Base-by-base conservation (phyloP, 2,113 vertebrate genomes). In the Alosa alosa region DNA sequence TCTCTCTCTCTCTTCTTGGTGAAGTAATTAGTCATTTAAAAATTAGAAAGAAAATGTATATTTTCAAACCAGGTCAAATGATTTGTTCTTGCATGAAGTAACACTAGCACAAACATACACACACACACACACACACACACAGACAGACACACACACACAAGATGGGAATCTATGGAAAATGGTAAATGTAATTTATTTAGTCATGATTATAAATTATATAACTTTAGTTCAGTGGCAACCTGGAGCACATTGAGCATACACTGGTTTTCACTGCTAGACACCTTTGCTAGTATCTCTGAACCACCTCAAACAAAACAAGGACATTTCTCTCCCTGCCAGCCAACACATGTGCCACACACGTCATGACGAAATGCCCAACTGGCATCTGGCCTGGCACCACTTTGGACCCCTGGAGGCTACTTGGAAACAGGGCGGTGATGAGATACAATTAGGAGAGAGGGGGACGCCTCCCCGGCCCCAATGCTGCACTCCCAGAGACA, bases 101-200 rank as follows among this genome's bases (percentile, higher is more conserved):
- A 31, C 31, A 31, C 31, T 31, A 31, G 31, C 52, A 57, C 52
- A 17, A 17, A 17, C 6, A 57, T 0, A 55, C 52, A 46, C 45
- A 46, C 45, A 46, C 45, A 46, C 45, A 55, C 49, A 50, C 49
- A 50, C 52, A 55, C 15, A 4, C 13, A 17, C 52, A 55, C 52
- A 57, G 17, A 57, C 15, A 57, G 17, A 57, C 18, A 20, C 64
- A 84, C 83, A 82, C 86, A 55, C 86, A 87, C 52, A 13, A 3
- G 46, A 47, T 47, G 10, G 46, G 46, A 47, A 47, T 8, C 46
- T 47, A 10, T 46, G 8, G 46, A 46, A 46, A 46, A 46, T n/a
- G n/a, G n/a, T n/a, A n/a, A n/a, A n/a, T n/a, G n/a, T n/a, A n/a
- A 31, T 31, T 31, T 31, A 0, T 31, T 31, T 31, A 31, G 31